phyloP scores from a whole-genome alignment of 2,113 vertebrate genomes.

The Entosphenus tridentatus region DNA sequence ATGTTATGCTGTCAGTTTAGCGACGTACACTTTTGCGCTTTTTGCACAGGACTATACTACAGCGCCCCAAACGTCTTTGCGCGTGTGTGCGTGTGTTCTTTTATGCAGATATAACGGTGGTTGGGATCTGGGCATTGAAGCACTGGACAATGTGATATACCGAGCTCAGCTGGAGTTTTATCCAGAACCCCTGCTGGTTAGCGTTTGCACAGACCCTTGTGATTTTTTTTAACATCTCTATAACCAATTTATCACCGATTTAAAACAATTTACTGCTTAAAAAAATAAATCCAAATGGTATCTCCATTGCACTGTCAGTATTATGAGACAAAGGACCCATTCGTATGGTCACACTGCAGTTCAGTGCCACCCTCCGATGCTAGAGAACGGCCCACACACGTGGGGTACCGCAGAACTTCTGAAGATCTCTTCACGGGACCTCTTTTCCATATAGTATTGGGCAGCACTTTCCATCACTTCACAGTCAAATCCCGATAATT shows the following conservation, averaged over 20 bases:
- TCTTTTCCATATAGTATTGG: too few relatives aligned
- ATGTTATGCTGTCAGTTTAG: not conserved
- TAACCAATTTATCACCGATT: too few relatives aligned
- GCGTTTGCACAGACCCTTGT: slow-evolving; percentile 15
- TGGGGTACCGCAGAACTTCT: not conserved
- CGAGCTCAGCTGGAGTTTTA: slow-evolving; percentile 78
- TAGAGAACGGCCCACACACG: not conserved
- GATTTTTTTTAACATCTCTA: not conserved
- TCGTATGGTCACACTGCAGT: slow-evolving; percentile 9
- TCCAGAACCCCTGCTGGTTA: slow-evolving; percentile 79
- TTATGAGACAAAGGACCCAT: not conserved
- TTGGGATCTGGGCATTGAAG: slow-evolving; percentile 66
- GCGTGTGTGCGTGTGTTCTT: slow-evolving; percentile 1
- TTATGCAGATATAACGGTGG: slow-evolving; percentile 71
- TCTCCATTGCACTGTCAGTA: too few relatives aligned
- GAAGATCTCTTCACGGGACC: too few relatives aligned
- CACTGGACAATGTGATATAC: slow-evolving; percentile 78
- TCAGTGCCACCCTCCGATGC: too few relatives aligned
- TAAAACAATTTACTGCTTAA: too few relatives aligned
- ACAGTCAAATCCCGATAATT: too few relatives aligned
- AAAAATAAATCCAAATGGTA: not conserved
- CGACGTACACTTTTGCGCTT: not conserved
- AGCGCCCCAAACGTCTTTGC: not conserved
- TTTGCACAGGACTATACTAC: not conserved
- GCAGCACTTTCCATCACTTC: too few relatives aligned